These are phyloP conservation scores for Enoplosus armatus DNA, from an alignment of 2,797 vertebrate genomes.

Conservation along the genomic window DNA sequence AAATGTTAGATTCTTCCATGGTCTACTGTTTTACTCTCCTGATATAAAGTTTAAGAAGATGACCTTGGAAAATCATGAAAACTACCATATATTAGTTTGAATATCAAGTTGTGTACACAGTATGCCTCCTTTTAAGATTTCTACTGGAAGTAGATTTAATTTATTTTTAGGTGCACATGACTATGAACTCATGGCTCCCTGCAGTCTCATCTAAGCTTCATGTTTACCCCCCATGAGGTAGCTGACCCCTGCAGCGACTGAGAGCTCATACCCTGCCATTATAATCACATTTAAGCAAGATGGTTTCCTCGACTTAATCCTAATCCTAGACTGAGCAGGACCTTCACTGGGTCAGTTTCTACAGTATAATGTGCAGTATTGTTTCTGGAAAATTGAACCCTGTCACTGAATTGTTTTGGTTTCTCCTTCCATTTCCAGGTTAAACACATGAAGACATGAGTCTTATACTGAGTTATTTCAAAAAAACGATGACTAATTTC, in stretches of 20 bases:
- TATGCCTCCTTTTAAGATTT: no score
- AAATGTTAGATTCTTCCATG: not conserved
- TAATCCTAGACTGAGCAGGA: constrained; percentile 26
- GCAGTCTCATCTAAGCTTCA: constrained; percentile 3
- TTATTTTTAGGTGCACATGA: not conserved
- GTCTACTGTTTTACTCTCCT: not conserved
- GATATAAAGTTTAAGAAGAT: not conserved
- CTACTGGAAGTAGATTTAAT: not conserved
- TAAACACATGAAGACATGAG: no score
- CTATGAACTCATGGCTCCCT: not conserved
- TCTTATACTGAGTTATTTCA: no score
- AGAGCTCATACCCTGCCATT: not conserved
- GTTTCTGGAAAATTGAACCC: constrained; percentile 15
- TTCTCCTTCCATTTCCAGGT: not conserved
- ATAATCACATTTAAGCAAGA: constrained; percentile 28
- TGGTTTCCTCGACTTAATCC: constrained; percentile 25
- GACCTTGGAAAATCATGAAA: not conserved
- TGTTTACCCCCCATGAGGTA: not conserved
- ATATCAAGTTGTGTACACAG: not conserved
- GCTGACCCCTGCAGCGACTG: constrained; percentile 18
- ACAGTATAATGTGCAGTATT: not conserved
- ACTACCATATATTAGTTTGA: not conserved
- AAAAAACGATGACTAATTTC: no score
- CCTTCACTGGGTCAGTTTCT: constrained; percentile 9
- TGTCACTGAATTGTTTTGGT: not conserved